Conservation (phyloP, 2,113 vertebrate species). For the Indri indri region DNA sequence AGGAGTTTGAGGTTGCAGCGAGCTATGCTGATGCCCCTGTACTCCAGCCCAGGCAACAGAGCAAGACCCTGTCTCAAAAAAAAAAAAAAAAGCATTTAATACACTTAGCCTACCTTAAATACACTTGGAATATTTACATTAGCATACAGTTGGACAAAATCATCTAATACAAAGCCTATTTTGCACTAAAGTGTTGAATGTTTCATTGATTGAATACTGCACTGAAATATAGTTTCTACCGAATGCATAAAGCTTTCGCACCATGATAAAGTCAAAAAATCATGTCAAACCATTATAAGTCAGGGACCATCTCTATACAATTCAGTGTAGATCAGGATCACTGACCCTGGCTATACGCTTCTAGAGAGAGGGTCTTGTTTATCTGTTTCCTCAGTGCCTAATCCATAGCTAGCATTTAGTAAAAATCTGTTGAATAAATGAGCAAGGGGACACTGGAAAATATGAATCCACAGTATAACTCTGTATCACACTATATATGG, state of each 20-base stretch:
- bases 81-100: not conserved
- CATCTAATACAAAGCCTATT: not conserved
- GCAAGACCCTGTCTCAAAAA: too few relatives aligned
- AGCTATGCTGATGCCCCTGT: too few relatives aligned
- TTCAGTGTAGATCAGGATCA: not conserved
- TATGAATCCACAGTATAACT: slow-evolving; percentile 1
- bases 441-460: slow-evolving; percentile 14
- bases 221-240: not conserved
- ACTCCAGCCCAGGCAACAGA: too few relatives aligned
- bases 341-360: not conserved
- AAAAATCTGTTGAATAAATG: slow-evolving; percentile 24
- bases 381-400: not conserved
- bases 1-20: too few relatives aligned
- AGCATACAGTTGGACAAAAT: not conserved
- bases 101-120: not conserved
- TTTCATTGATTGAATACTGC: not conserved
- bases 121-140: not conserved
- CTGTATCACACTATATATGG: not conserved
- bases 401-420: not conserved
- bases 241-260: not conserved
- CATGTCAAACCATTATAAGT: not conserved
- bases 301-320: not conserved
- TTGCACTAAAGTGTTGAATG: not conserved
- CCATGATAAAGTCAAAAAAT: not conserved
- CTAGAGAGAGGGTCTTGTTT: not conserved